A percentile compares a stretch with the other conserved stretches of the same genome.
Evolutionary conservation across 2,888 invertebrate species (phyloP).

Genomic region (Piscicola geometra): DNA sequence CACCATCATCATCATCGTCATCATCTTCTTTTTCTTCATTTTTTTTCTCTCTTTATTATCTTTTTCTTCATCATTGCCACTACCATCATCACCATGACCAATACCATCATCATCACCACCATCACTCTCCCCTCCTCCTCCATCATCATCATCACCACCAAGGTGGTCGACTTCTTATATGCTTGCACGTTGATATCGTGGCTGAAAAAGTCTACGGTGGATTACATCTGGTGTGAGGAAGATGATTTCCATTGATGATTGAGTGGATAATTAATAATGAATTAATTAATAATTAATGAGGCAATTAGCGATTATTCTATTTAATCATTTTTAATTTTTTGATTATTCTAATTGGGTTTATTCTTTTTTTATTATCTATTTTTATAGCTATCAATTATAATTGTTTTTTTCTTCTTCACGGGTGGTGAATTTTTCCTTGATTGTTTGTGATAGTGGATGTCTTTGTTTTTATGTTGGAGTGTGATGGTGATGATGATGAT

Average conservation of each 20-base stretch:
- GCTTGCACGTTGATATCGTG: conserved; percentile 36
- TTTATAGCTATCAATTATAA: too few species aligned
- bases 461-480: too few species aligned
- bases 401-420: too few species aligned
- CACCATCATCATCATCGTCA: too few species aligned
- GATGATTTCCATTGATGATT: conserved; percentile 34
- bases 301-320: background rate
- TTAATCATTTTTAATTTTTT: background rate
- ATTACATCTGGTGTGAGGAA: conserved; percentile 36
- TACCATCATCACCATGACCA: background rate
- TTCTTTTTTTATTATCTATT: background rate
- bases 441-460: too few species aligned
- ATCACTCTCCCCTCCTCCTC: background rate
- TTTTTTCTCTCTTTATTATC: too few species aligned
- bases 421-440: too few species aligned
- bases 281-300: background rate
- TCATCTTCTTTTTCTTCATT: too few species aligned
- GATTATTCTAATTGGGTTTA: background rate
- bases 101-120: background rate
- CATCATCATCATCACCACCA: background rate
- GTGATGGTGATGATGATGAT: too few species aligned
- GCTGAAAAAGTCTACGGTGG: conserved; percentile 31
- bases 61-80: background rate
- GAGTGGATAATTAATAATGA: background rate
- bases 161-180: conserved; percentile 35